A percentile compares a stretch with the other conserved stretches of the same genome.
These are phyloP conservation scores for Arnoldichthys spilopterus DNA, from an alignment of 2,797 vertebrate species.

Conservation along the genomic window DNA sequence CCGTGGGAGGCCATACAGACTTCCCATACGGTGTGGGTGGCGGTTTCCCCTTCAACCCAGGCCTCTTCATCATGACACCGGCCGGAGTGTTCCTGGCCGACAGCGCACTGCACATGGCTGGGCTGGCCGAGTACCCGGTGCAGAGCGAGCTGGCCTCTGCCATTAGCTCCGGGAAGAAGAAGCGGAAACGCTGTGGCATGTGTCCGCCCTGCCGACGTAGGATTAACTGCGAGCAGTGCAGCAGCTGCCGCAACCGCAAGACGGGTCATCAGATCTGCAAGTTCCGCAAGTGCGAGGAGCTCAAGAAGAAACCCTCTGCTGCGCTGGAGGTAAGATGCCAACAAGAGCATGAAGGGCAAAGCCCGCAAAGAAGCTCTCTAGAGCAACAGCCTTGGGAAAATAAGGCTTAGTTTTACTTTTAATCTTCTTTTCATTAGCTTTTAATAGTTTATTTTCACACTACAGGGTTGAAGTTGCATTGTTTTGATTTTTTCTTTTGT, in stretches of 20 bases:
- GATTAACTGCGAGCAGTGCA: conserved; percentile 99
- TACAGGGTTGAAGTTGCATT: not conserved
- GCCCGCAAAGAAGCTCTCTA: not conserved
- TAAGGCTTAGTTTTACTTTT: not conserved
- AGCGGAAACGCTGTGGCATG: conserved; percentile 98
- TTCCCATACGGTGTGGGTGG: conserved; percentile 93
- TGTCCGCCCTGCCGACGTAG: conserved; percentile 95
- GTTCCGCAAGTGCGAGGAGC: conserved; percentile 99
- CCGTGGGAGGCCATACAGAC: conserved; percentile 92
- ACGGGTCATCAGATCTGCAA: conserved; percentile 99
- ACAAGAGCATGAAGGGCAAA: not conserved
- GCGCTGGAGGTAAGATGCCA: conserved; percentile 93
- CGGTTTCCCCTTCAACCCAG: conserved; percentile 97
- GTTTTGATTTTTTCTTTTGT: too few relatives aligned
- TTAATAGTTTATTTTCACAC: not conserved
- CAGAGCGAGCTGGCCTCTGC: conserved; percentile 97
- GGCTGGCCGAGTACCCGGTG: conserved; percentile 92
- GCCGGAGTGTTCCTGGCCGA: conserved; percentile 97
- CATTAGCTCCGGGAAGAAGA: conserved; percentile 98
- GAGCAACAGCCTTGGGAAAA: not conserved
- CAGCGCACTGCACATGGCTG: conserved; percentile 96
- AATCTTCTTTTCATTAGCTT: too few relatives aligned
- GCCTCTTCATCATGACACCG: conserved; percentile 99
- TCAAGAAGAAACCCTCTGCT: conserved; percentile 99
- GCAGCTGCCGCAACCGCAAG: conserved; percentile 99